phyloP scores from a whole-genome alignment of 2,113 vertebrate genomes.

The Pomatorhinus ruficollis region DNA sequence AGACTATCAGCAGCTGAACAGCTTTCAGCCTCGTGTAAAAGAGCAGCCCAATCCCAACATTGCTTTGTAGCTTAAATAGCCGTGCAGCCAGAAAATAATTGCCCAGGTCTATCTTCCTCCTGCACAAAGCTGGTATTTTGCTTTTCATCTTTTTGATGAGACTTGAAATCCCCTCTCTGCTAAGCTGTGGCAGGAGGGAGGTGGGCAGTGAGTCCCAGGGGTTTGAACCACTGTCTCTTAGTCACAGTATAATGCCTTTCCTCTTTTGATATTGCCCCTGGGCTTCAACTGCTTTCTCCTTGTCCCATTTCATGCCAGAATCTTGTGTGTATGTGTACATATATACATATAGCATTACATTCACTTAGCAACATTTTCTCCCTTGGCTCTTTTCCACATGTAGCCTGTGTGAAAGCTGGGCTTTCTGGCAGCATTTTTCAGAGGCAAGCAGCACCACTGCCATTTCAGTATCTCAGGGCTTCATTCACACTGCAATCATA shows the following conservation, averaged over 20 bases:
- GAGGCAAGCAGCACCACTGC: neutral
- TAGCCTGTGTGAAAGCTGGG: neutral
- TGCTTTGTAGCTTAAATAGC: neutral
- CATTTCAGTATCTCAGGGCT: neutral
- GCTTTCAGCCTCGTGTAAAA: neutral
- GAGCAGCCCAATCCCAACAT: neutral
- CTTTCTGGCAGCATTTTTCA: neutral
- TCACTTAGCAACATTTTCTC: conserved; percentile 18
- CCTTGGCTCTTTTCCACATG: neutral
- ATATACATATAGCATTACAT: neutral
- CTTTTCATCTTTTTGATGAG: neutral
- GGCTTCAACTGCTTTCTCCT: neutral
- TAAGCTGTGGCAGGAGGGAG: neutral
- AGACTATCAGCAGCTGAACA: neutral
- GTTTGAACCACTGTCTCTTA: neutral
- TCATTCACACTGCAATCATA: neutral
- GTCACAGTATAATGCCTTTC: neutral
- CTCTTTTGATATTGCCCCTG: neutral
- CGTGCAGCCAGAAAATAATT: neutral
- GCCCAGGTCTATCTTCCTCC: neutral
- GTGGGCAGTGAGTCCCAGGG: neutral
- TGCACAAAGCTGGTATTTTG: conserved; percentile 9
- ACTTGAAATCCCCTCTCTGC: neutral
- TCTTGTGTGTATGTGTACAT: neutral
- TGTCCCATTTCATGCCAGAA: neutral